Conservation (phyloP, 2,888 invertebrate genomes). For the Euproctis similis region DNA sequence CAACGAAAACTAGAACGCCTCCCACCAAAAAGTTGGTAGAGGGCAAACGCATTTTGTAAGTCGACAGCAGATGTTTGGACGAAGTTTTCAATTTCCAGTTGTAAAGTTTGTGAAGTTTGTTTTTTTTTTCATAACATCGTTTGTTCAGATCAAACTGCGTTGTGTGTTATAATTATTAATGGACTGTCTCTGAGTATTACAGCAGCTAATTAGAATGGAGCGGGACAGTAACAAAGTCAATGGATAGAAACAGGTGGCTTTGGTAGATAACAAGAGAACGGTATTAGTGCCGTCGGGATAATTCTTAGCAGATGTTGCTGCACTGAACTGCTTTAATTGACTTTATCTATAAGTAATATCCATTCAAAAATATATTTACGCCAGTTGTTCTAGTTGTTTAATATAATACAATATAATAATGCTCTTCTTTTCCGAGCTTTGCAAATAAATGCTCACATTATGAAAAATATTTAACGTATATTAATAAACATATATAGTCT, state of each 20-base stretch:
- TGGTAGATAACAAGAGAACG: conserved; percentile 32
- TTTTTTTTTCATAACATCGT: conserved; percentile 38
- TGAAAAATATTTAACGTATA: too few species aligned
- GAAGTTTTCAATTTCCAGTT: conserved; percentile 31
- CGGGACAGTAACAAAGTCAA: conserved; percentile 46
- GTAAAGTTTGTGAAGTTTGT: conserved; percentile 22
- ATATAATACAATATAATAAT: too few species aligned
- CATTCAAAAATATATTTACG: too few species aligned
- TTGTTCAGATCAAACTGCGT: conserved; percentile 39
- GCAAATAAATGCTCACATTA: too few species aligned
- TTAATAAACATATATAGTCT: too few species aligned
- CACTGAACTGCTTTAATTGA: conserved; percentile 6
- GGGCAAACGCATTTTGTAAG: conserved; percentile 25
- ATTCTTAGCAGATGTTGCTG: conserved; percentile 8
- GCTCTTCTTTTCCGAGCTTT: too few species aligned
- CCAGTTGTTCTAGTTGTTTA: too few species aligned
- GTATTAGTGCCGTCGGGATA: conserved; percentile 14
- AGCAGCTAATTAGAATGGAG: conserved; percentile 52
- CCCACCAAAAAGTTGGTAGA: conserved; percentile 34
- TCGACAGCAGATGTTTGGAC: conserved; percentile 36
- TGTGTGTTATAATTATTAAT: conserved; percentile 60
- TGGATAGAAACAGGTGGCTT: conserved; percentile 45
- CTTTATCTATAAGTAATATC: too few species aligned
- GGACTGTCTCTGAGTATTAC: conserved; percentile 50
- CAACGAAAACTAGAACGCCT: conserved; percentile 23